Conservation (phyloP, 2,888 invertebrate genomes). For the Tiliacea citrago region DNA sequence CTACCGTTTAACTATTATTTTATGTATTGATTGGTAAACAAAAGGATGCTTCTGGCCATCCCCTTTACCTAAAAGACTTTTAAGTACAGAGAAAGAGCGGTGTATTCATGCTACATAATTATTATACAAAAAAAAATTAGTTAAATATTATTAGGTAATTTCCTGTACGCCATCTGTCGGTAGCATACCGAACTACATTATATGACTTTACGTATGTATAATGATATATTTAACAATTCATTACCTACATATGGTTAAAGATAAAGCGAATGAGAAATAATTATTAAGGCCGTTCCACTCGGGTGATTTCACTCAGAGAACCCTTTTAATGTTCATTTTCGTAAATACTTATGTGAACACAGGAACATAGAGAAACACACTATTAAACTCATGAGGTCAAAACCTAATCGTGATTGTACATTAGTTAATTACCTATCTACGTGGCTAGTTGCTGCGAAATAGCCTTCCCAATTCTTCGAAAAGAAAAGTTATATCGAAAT, state of each 20-base stretch:
- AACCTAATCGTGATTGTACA: slow-evolving; percentile 11
- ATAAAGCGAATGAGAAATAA: slow-evolving; percentile 77
- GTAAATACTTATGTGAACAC: slow-evolving; percentile 62
- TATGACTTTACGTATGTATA: too few relatives aligned
- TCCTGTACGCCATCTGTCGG: slow-evolving; percentile 34
- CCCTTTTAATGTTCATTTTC: slow-evolving; percentile 62
- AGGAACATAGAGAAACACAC: too few relatives aligned
- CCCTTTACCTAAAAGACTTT: not conserved
- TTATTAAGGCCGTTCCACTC: slow-evolving; percentile 72
- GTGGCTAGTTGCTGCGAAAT: slow-evolving; percentile 4
- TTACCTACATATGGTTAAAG: slow-evolving; percentile 73
- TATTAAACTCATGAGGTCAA: too few relatives aligned
- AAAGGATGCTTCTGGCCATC: not conserved
- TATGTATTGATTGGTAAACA: not conserved
- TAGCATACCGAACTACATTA: not conserved
- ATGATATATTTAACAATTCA: too few relatives aligned
- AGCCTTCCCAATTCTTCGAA: slow-evolving; percentile 11
- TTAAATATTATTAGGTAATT: not conserved
- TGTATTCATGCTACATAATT: not conserved
- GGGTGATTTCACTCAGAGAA: slow-evolving; percentile 69
- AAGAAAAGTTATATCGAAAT: slow-evolving; percentile 24
- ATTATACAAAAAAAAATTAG: too few relatives aligned
- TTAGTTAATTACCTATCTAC: slow-evolving; percentile 14
- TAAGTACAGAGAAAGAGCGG: not conserved
- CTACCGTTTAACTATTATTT: too few relatives aligned